These are phyloP conservation scores for Glaucidium brasilianum DNA, from an alignment of 2,113 vertebrate species.

Conservation along the genomic window DNA sequence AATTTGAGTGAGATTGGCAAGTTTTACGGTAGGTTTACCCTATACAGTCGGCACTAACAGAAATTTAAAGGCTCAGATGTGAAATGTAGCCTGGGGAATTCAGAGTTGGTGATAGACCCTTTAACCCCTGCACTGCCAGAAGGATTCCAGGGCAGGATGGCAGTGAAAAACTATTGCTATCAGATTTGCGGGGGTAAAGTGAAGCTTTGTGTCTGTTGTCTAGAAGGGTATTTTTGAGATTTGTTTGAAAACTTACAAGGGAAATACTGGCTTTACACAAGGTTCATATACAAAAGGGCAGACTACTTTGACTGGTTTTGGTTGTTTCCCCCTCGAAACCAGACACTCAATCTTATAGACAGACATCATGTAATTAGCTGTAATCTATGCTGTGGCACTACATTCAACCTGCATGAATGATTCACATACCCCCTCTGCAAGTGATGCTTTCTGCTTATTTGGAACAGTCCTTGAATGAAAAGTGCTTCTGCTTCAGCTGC, in stretches of 20 bases:
- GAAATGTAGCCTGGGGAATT: not conserved
- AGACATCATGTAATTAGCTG: not conserved
- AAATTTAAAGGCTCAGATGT: not conserved
- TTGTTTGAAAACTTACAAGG: not conserved
- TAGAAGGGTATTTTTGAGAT: not conserved
- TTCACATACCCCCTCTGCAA: not conserved
- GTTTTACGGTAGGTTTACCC: not conserved
- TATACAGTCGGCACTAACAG: not conserved
- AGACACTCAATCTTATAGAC: not conserved
- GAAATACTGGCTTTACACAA: not conserved
- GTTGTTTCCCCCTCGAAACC: fast-evolving
- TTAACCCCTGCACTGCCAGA: not conserved
- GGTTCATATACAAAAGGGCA: fast-evolving
- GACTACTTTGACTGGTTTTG: not conserved
- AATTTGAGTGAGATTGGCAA: not conserved
- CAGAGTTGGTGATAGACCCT: not conserved
- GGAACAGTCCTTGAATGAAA: not conserved
- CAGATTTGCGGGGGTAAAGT: fast-evolving
- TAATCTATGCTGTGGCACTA: not conserved
- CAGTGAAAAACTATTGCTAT: not conserved
- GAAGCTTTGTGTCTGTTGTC: not conserved
- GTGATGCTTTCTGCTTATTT: not conserved
- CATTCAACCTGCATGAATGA: not conserved
- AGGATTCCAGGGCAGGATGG: not conserved
- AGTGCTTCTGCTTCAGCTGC: not conserved